Conservation (phyloP, 2,888 invertebrate genomes). For the Athalia rosae region DNA sequence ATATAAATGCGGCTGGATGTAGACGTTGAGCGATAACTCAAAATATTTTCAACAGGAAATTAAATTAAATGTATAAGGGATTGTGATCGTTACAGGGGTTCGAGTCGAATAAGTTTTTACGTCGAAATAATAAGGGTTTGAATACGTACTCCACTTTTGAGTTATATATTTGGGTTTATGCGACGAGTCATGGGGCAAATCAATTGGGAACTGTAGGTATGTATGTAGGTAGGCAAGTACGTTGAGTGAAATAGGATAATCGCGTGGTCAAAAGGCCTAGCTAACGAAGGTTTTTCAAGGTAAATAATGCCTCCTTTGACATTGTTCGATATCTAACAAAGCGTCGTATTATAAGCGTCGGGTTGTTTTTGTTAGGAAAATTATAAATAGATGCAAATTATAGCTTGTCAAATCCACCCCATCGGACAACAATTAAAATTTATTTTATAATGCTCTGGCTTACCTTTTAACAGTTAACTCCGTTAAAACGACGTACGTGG, state of each 20-base stretch:
- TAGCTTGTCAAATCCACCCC: constrained; percentile 52
- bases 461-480: constrained; percentile 31
- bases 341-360: constrained; percentile 14
- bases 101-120: background rate
- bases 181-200: constrained; percentile 42
- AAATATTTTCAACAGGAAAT: background rate
- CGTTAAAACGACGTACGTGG: background rate
- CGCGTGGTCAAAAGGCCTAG: constrained; percentile 26
- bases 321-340: constrained; percentile 32
- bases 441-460: constrained; percentile 31
- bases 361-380: constrained; percentile 34
- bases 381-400: constrained; percentile 47
- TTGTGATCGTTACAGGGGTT: too few relatives aligned
- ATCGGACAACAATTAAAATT: constrained; percentile 37
- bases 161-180: constrained; percentile 7
- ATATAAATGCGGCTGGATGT: background rate
- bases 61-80: too few relatives aligned
- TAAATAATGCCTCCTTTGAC: constrained; percentile 36
- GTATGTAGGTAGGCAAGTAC: constrained; percentile 24
- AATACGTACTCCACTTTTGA: background rate
- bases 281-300: background rate
- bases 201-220: constrained; percentile 11
- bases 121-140: too few relatives aligned
- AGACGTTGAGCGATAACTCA: background rate
- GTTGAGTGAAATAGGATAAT: constrained; percentile 23